Percentiles rank a stretch among this genome's conserved stretches.
These are phyloP conservation scores for Drosophila birchii DNA, from an alignment of 2,888 invertebrate genomes.

Conservation along the genomic window DNA sequence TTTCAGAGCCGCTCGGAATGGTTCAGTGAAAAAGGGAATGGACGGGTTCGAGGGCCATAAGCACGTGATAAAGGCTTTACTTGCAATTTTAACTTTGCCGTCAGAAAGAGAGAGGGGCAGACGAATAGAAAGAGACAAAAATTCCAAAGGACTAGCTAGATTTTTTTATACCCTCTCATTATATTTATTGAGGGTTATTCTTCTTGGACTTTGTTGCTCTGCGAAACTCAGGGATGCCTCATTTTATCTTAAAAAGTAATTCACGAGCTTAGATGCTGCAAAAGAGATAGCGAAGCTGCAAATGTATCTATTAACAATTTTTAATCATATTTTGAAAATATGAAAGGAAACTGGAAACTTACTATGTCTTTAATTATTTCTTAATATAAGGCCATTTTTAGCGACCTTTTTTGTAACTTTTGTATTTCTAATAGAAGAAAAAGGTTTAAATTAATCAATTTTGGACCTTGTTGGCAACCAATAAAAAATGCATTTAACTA, in stretches of 20 bases:
- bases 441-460: no score
- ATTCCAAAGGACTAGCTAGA: slow-evolving; percentile 14
- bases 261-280: neutral
- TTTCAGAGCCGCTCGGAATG: slow-evolving; percentile 18
- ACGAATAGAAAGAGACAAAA: slow-evolving; percentile 10
- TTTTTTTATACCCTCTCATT: slow-evolving; percentile 8
- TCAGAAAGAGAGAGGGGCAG: slow-evolving; percentile 27
- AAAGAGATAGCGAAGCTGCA: neutral
- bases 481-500: no score
- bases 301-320: no score
- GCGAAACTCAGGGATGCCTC: neutral
- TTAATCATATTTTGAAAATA: no score
- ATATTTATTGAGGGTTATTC: neutral
- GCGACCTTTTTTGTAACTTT: no score
- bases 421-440: no score
- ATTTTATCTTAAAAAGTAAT: neutral
- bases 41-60: slow-evolving; percentile 47
- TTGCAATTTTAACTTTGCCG: slow-evolving; percentile 69
- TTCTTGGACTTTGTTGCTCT: neutral
- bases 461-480: no score
- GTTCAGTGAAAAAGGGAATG: slow-evolving; percentile 10
- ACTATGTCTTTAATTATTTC: no score
- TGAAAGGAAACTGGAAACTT: no score
- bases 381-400: no score
- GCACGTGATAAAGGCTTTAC: slow-evolving; percentile 74